Base-by-base conservation (phyloP, 1,140 invertebrate genomes). In the Homarus americanus region DNA sequence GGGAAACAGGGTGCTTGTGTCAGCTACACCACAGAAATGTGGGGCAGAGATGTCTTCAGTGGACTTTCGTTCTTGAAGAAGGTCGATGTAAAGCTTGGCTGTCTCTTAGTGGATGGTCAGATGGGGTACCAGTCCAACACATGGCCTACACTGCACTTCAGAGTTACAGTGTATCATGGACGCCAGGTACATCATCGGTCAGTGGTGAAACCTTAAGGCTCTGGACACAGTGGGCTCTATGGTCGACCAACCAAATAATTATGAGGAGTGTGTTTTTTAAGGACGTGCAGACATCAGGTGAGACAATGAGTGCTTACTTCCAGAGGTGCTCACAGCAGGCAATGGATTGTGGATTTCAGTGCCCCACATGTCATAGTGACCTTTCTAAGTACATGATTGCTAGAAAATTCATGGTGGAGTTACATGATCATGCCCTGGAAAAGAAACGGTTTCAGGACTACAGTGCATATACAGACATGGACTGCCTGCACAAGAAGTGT, bases 251-350 rank as follows among this genome's bases (percentile, higher is more conserved):
- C 36, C 79, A 82, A 41, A 41, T 36, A 41, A 36, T 79, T 10
- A 79, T 12, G 34, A 44, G 40, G 79, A 44, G 24, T 49, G 44
- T 44, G 7, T 82, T 82, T 49, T 82, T 82, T 49, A 28, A n/a
- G 9, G 49, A 24, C 20, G 4, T 20, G 17, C 79, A 49, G 36
- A 41, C 4, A 10, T 7, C 38, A 41, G 40, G 44, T 28, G 40
- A 82, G 44, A 15, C 40, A 3, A 34, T 82, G 4, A 44, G 79
- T 82, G 79, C n/a, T 40, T 82, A 82, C 44, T 28, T 82, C 5
- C 41, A 12, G 17, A 5, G n/a, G 44, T 82, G 44, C 15, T 24
- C 79, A 28, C 40, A 82, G 79, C 17, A 82, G n/a, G 79, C 28
- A 2, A 44, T 7, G n/a, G 44, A 53, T n/a, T n/a, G n/a, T n/a